Evolutionary conservation across 2,113 vertebrate species (phyloP).

Genomic region (Indicator indicator): DNA sequence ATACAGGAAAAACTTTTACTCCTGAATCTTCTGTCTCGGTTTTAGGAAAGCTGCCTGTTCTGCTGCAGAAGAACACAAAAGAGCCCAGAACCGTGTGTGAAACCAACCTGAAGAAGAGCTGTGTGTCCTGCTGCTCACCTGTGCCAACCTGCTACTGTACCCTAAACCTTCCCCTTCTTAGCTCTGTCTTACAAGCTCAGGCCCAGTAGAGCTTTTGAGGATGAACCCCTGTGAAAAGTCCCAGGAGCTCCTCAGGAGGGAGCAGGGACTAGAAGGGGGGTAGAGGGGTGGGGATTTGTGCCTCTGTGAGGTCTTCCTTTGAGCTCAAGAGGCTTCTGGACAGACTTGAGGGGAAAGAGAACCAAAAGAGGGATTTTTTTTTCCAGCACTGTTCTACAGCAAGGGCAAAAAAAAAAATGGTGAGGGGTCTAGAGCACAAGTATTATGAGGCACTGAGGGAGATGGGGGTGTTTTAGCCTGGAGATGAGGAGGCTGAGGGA

Average conservation of each 20-base stretch:
- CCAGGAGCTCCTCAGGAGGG: not conserved
- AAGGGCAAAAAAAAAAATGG: too few relatives aligned
- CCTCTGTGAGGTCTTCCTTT: not conserved
- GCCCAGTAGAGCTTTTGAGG: not conserved
- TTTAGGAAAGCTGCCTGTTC: not conserved
- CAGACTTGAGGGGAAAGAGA: not conserved
- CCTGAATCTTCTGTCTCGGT: not conserved
- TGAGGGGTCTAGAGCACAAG: too few relatives aligned
- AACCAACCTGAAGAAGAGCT: not conserved
- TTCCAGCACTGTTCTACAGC: accelerated
- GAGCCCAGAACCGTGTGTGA: not conserved
- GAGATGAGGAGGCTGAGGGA: too few relatives aligned
- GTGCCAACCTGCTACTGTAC: accelerated
- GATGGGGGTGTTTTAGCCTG: too few relatives aligned
- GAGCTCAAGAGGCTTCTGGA: not conserved
- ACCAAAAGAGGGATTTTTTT: not conserved
- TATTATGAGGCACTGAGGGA: too few relatives aligned
- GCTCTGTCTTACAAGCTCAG: not conserved
- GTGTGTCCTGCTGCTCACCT: not conserved
- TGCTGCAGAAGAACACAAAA: not conserved
- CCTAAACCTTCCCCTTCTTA: not conserved
- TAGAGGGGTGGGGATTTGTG: accelerated
- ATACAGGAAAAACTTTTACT: not conserved
- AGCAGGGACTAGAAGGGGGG: too few relatives aligned
- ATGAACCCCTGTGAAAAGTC: not conserved